These are phyloP conservation scores for Trissolcus basalis DNA, from an alignment of 1,140 invertebrate species.

Conservation along the genomic window DNA sequence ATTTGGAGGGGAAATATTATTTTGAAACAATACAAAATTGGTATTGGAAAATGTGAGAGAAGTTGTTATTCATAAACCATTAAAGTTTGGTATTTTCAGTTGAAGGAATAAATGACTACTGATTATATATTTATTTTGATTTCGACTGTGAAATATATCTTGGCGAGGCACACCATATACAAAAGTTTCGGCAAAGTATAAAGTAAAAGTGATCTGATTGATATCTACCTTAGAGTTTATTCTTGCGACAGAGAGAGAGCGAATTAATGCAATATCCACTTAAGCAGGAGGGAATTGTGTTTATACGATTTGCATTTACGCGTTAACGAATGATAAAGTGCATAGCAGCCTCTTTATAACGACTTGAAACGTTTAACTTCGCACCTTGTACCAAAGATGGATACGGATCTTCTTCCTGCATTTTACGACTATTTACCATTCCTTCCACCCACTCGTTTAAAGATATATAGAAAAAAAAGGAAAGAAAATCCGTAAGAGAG, in stretches of 20 bases:
- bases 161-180: slow-evolving; percentile 9
- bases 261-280: slow-evolving; percentile 49
- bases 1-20: no score
- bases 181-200: slow-evolving; percentile 43
- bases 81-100: no score
- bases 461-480: slow-evolving; percentile 22
- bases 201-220: slow-evolving; percentile 55
- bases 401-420: slow-evolving; percentile 64
- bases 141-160: no score
- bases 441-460: slow-evolving; percentile 64
- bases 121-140: no score
- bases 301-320: slow-evolving; percentile 62
- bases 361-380: slow-evolving; percentile 53
- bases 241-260: slow-evolving; percentile 35
- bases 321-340: slow-evolving; percentile 61
- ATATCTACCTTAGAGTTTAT: slow-evolving; percentile 44
- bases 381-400: slow-evolving; percentile 60
- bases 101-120: no score
- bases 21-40: no score
- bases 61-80: no score
- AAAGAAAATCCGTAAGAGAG: not conserved
- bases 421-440: slow-evolving; percentile 67
- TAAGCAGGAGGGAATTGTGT: slow-evolving; percentile 43
- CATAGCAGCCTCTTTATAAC: slow-evolving; percentile 51
- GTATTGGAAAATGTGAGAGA: no score